Percentiles rank a stretch among this genome's conserved stretches.
phyloP scores from a whole-genome alignment of 2,797 vertebrate species.

The Pelodytes ibericus region DNA sequence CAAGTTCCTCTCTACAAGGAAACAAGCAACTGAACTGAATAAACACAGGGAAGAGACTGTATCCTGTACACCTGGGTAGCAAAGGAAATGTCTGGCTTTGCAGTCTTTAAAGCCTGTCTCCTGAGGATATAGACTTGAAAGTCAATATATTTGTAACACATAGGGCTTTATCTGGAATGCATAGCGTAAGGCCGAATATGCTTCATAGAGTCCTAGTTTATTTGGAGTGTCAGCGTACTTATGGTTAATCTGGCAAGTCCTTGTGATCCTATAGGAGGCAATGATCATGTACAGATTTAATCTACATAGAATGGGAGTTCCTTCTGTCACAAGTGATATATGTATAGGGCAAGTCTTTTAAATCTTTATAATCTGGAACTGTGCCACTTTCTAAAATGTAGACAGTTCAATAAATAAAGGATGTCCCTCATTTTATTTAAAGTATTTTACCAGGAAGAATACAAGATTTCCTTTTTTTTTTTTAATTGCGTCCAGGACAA shows the following conservation, averaged over 20 bases:
- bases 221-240: slow-evolving; percentile 3
- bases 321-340: no score
- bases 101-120: slow-evolving; percentile 46
- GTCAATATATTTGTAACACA: slow-evolving; percentile 41
- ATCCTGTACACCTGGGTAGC: slow-evolving; percentile 52
- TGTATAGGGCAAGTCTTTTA: no score
- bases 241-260: not conserved
- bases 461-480: no score
- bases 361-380: no score
- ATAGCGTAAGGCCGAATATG: slow-evolving; percentile 23
- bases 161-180: slow-evolving; percentile 21
- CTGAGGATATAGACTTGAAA: slow-evolving; percentile 45
- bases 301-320: no score
- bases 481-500: no score
- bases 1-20: slow-evolving; percentile 48
- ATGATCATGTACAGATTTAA: not conserved
- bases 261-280: not conserved
- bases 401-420: no score
- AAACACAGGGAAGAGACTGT: slow-evolving; percentile 41
- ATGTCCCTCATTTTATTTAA: no score
- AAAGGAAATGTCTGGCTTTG: slow-evolving; percentile 46
- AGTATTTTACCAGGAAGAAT: no score
- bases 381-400: no score
- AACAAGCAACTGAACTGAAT: slow-evolving; percentile 50
- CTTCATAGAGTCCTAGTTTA: slow-evolving; percentile 2